phyloP scores from a whole-genome alignment of 2,888 invertebrate species.

The Sarcophaga carnaria region DNA sequence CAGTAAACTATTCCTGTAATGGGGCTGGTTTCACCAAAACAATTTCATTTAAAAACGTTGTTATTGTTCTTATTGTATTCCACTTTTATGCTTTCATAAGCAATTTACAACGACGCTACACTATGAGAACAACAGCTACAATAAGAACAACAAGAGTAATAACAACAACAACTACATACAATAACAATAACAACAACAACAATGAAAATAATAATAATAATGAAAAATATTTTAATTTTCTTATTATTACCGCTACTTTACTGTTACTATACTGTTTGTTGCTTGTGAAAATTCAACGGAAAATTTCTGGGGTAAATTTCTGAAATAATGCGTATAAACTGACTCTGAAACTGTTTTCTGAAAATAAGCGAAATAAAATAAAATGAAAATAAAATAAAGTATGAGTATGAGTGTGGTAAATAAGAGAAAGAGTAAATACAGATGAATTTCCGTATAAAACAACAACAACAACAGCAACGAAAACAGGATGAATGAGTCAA shows the following conservation, averaged over 20 bases:
- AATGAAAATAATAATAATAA: not conserved
- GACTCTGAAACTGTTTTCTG: not conserved
- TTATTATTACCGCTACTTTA: not conserved
- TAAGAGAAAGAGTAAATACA: not conserved
- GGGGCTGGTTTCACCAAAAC: slow-evolving; percentile 20
- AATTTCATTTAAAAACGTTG: slow-evolving; percentile 49
- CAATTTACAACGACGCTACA: slow-evolving; percentile 49
- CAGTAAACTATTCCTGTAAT: slow-evolving; percentile 4
- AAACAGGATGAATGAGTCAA: not conserved
- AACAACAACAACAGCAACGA: not conserved
- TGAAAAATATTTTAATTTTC: slow-evolving; percentile 56
- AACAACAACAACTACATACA: not conserved
- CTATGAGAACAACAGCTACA: slow-evolving; percentile 23
- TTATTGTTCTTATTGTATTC: slow-evolving; percentile 43
- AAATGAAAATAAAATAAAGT: slow-evolving; percentile 7
- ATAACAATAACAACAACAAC: not conserved
- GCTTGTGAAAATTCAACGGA: slow-evolving; percentile 1
- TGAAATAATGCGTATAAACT: slow-evolving; percentile 44
- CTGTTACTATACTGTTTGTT: not conserved
- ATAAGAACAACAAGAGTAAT: not conserved
- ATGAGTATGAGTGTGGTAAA: too few relatives aligned
- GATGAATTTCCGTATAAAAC: slow-evolving; percentile 5
- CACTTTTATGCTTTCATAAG: slow-evolving; percentile 62
- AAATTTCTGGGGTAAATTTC: slow-evolving; percentile 13
- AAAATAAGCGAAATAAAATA: not conserved